Percentiles rank a stretch among this genome's conserved stretches.
phyloP scores from a whole-genome alignment of 2,888 invertebrate species.

The Crematogaster levior region DNA sequence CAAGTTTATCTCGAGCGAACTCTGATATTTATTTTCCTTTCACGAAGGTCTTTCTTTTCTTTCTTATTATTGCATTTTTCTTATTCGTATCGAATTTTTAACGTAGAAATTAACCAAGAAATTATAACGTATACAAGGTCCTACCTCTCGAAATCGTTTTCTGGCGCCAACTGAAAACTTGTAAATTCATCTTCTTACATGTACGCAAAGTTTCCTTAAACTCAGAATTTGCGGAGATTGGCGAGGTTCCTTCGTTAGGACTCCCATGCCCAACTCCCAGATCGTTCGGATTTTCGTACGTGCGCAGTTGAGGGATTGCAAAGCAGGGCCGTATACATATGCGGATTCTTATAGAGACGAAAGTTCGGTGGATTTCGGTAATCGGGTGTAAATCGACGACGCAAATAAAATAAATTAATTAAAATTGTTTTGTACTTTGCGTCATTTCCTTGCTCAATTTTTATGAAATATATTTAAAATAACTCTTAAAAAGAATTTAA shows the following conservation, averaged over 20 bases:
- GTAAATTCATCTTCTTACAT: not conserved
- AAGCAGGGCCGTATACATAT: not conserved
- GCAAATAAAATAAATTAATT: not conserved
- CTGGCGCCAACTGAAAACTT: not conserved
- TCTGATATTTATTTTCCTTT: not conserved
- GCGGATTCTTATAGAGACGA: too few relatives aligned
- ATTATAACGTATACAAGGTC: too few relatives aligned
- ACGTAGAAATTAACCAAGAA: too few relatives aligned
- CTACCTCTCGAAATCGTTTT: not conserved
- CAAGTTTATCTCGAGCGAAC: not conserved
- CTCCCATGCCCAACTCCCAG: too few relatives aligned
- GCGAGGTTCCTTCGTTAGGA: not conserved
- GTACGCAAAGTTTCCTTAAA: not conserved
- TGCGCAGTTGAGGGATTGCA: not conserved
- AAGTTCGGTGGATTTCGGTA: not conserved
- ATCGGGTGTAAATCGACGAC: too few relatives aligned
- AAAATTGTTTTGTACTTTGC: not conserved
- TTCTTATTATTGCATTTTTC: not conserved
- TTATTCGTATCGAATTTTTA: not conserved
- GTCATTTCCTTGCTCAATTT: not conserved
- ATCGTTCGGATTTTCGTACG: not conserved
- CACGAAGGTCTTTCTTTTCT: too few relatives aligned
- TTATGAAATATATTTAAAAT: not conserved
- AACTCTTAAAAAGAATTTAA: not conserved
- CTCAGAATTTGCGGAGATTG: not conserved